Evolutionary conservation across 2,797 vertebrate species (phyloP), one percentile per base, ranked within the genome.

Genomic region (Sebastolobus alascanus): DNA sequence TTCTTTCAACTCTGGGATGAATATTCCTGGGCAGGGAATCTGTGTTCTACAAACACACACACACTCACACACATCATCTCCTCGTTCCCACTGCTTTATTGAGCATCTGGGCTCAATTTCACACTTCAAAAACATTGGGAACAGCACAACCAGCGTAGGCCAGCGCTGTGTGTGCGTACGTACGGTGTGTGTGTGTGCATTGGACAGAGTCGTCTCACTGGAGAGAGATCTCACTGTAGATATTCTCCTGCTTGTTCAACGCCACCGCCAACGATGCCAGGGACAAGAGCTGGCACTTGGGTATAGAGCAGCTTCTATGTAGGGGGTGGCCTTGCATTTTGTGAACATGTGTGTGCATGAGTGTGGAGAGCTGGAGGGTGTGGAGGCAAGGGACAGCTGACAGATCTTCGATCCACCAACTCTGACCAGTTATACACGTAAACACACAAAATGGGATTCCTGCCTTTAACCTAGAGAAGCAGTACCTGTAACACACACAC

Each of bases 31-130:
- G 38, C 56, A 63, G 56, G 25, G 67, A 80, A 70, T 73, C 60
- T 68, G 63, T 70, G 8, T 29, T 38, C 13, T 25, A 25, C 52
- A 43, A 64, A 68, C 73, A 50, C 56, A 29, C 71, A 66, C 74
- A 54, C 67, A 60, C 77, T 16, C 54, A 50, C 71, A 64, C 75
- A 31, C 55, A 71, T 38, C 31, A 64, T 82, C 84, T 86, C 76
- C 91, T 90, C 80, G 79, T 93, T 94, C 84, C 88, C 91, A 93
- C 80, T 92, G 76, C 80, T 90, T 93, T 87, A 85, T 88, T 86
- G 80, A 93, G 85, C 95, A 95, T 96, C 95, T 96, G 95, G 92
- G 86, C 86, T 92, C 85, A 90, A 95, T 96, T 95, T 93, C 84
- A 92, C 82, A 91, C 84, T 89, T 91, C 87, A 92, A 85, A 92